Conservation (phyloP, 2,797 vertebrate species). For the Aplochiton taeniatus region DNA sequence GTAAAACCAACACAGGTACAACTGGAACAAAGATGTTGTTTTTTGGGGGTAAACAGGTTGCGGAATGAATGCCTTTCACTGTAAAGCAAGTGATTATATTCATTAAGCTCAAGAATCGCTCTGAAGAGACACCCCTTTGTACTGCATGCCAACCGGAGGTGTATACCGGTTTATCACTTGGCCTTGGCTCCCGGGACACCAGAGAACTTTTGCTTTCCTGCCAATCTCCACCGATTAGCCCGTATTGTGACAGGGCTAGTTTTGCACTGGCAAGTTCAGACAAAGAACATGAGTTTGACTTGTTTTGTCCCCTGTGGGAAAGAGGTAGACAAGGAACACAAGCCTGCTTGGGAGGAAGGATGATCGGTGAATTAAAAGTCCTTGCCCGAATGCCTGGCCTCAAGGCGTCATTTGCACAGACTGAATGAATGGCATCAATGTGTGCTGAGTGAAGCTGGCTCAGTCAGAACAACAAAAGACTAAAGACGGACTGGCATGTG, state of each 20-base stretch:
- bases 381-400: not conserved
- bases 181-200: constrained; percentile 22
- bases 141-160: constrained; percentile 28
- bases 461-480: no score
- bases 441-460: not conserved
- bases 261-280: constrained; percentile 17
- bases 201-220: constrained; percentile 26
- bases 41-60: not conserved
- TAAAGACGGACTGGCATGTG: no score
- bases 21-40: not conserved
- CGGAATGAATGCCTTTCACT: constrained; percentile 14
- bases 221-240: constrained; percentile 22
- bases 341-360: constrained; percentile 17
- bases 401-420: not conserved
- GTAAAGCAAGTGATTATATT: constrained; percentile 17
- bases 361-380: constrained; percentile 13
- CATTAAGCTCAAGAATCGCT: constrained; percentile 12
- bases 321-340: constrained; percentile 5
- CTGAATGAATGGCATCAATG: not conserved
- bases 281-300: constrained; percentile 5
- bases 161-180: constrained; percentile 44
- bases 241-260: constrained; percentile 23
- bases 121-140: constrained; percentile 24
- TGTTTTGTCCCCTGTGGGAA: constrained; percentile 46
- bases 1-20: not conserved